Base-by-base conservation (phyloP, 2,113 vertebrate genomes). In the Madoqua kirkii region DNA sequence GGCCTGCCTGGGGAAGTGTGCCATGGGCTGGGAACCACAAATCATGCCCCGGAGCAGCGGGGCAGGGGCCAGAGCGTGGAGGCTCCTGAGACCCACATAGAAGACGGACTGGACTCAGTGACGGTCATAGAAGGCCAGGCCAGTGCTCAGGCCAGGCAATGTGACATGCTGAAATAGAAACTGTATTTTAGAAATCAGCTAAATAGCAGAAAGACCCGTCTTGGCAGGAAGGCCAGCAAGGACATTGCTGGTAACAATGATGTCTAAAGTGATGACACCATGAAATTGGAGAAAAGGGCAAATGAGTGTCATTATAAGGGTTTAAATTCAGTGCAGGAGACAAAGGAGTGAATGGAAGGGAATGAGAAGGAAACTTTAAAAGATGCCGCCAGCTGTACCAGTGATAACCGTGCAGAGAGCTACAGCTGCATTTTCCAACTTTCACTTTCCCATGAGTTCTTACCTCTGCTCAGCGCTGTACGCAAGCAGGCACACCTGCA, bases 391-490 rank as follows among this genome's bases (percentile, higher is more conserved):
- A 14, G 5, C 33, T 43, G 71, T 45, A 12, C 31, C 21, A 29
- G 71, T 29, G 31, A 25, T 5, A 33, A 27, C 27, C 0, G 6
- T 83, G 64, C 13, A 40, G 50, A 67, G 43, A 83, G 19, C 6
- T 25, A 33, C 1, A 2, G 3, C 8, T 4, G 12, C 29, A 1
- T 15, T 45, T 57, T 40, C 71, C 76, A 52, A 3, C n/a, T 54
- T 54, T 81, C 59, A 27, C 8, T 12, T 27, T 5, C 1, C 54
- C 1, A 1, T 19, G 15, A 25, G 67, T 3, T 33, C 67, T 33
- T 62, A 1, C 13, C 4, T 7, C 25, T 13, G 9, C 60, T 16
- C 3, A 0, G 13, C 0, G 0, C 7, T 1, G 9, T 5, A 27
- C 36, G 60, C 9, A 33, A 23, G 21, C 17, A 21, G 40, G 40